Conservation (phyloP, 1,140 invertebrate genomes). For the Formica exsecta region DNA sequence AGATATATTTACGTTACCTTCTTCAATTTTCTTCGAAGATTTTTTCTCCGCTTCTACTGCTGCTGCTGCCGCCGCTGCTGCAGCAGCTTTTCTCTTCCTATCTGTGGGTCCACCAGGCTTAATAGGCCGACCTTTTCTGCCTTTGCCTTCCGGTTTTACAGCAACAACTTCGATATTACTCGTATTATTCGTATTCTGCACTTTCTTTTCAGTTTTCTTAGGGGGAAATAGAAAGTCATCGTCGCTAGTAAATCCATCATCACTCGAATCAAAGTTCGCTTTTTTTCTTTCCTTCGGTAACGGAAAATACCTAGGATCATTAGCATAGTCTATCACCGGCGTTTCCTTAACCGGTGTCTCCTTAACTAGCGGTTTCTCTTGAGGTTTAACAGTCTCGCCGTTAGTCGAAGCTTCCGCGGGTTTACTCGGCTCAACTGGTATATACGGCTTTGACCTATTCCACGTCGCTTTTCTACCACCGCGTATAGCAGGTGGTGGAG, state of each 20-base stretch:
- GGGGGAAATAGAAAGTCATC: conserved; percentile 89
- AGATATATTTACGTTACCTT: conserved; percentile 69
- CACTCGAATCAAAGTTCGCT: conserved; percentile 89
- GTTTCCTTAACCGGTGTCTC: conserved; percentile 75
- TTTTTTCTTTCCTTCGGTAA: conserved; percentile 90
- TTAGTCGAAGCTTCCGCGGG: conserved; percentile 69
- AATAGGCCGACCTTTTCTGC: conserved; percentile 84
- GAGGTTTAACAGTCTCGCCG: conserved; percentile 65
- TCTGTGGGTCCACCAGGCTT: conserved; percentile 85
- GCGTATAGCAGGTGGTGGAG: conserved; percentile 90
- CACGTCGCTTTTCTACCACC: conserved; percentile 89
- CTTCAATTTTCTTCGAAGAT: conserved; percentile 77
- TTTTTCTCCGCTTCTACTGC: conserved; percentile 62
- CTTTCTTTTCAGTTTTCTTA: conserved; percentile 82
- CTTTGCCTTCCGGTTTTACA: conserved; percentile 77
- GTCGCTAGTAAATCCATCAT: conserved; percentile 89
- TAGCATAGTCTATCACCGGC: conserved; percentile 84
- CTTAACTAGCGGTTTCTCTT: conserved; percentile 68
- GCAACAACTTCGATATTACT: conserved; percentile 77
- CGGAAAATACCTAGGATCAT: conserved; percentile 92
- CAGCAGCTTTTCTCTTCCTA: conserved; percentile 86
- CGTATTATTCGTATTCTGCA: conserved; percentile 78
- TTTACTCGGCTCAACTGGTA: conserved; percentile 77
- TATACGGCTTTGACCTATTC: conserved; percentile 86
- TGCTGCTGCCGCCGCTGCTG: conserved; percentile 77